Conservation (phyloP, 2,888 invertebrate genomes). For the Sympetrum striolatum region DNA sequence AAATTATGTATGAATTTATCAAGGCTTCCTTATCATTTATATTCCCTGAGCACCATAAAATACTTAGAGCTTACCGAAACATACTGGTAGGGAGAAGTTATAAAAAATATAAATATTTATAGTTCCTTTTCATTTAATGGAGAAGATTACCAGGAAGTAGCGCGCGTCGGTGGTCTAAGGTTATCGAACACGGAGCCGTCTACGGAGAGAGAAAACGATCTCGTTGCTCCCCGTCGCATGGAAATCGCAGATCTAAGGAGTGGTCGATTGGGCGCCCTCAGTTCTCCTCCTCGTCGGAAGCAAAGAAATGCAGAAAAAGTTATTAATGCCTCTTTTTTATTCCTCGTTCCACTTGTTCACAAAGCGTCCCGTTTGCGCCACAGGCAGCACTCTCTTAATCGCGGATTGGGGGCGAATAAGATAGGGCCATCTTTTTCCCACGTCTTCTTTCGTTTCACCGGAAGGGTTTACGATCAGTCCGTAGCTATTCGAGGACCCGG, state of each 20-base stretch:
- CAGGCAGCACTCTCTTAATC: not conserved
- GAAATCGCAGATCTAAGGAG: too few species aligned
- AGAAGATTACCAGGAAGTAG: not conserved
- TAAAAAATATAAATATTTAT: too few species aligned
- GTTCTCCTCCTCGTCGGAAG: not conserved
- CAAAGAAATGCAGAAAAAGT: not conserved
- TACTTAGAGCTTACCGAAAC: too few species aligned
- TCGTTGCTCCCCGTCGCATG: not conserved
- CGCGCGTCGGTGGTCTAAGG: not conserved
- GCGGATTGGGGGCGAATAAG: not conserved
- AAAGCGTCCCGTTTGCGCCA: not conserved
- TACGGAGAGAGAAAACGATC: not conserved
- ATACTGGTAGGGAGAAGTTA: too few species aligned
- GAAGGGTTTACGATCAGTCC: not conserved
- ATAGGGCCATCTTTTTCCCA: not conserved
- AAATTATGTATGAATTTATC: too few species aligned
- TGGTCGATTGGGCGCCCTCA: not conserved
- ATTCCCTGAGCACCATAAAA: too few species aligned
- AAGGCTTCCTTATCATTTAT: too few species aligned
- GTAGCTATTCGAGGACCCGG: too few species aligned
- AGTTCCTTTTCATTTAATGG: too few species aligned
- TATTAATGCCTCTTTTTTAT: slow-evolving; percentile 23
- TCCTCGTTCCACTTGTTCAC: slow-evolving; percentile 16
- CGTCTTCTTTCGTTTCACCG: not conserved
- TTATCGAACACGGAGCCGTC: not conserved